Conservation (phyloP, 2,797 vertebrate species). For the Chromobotia macracanthus region DNA sequence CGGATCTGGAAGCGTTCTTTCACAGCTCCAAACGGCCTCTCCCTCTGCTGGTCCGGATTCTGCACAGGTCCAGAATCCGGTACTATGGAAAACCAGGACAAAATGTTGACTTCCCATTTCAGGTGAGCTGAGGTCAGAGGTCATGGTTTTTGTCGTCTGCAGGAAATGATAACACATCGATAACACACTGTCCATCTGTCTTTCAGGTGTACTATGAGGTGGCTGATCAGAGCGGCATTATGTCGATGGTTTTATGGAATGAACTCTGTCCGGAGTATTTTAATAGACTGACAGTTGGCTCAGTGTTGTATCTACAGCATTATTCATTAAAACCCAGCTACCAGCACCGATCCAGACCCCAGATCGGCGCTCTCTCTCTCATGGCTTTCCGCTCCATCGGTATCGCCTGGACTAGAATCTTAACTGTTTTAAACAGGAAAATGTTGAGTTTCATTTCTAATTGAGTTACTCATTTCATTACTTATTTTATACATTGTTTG, state of each 20-base stretch:
- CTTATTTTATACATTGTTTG: no score
- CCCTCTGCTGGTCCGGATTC: slow-evolving; percentile 87
- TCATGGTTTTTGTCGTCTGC: not conserved
- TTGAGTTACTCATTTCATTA: no score
- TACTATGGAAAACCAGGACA: slow-evolving; percentile 88
- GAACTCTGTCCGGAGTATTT: slow-evolving; percentile 90
- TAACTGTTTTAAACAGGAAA: not conserved
- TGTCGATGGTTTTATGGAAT: slow-evolving; percentile 92
- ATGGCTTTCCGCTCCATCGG: slow-evolving; percentile 82
- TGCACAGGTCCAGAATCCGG: slow-evolving; percentile 87
- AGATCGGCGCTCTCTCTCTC: slow-evolving; percentile 80
- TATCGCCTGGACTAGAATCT: slow-evolving; percentile 60
- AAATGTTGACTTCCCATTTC: slow-evolving; percentile 84
- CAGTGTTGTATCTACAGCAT: slow-evolving; percentile 85
- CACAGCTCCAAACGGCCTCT: slow-evolving; percentile 65
- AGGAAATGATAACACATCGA: not conserved
- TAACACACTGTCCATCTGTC: slow-evolving; percentile 5
- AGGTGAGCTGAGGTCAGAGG: slow-evolving; percentile 73
- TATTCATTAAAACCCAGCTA: slow-evolving; percentile 86
- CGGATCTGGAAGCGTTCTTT: slow-evolving; percentile 79
- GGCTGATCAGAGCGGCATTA: slow-evolving; percentile 87
- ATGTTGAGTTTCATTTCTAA: no score
- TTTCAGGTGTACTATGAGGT: slow-evolving; percentile 91
- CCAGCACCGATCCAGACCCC: slow-evolving; percentile 80
- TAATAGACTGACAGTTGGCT: slow-evolving; percentile 82